Evolutionary conservation across 2,888 invertebrate genomes (phyloP).

Genomic region (Trimorus sp.): DNA sequence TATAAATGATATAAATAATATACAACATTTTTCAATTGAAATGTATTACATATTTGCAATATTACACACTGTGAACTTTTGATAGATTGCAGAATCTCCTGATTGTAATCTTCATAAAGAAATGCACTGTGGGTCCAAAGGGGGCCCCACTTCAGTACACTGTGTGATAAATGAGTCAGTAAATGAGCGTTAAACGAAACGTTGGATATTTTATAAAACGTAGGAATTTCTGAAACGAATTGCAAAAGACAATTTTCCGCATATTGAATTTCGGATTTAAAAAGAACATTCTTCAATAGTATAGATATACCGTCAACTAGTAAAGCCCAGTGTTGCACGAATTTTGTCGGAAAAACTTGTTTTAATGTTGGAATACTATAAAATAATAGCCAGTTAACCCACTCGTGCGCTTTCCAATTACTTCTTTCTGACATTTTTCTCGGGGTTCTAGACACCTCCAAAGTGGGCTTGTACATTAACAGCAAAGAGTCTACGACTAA

Average conservation of each 20-base stretch:
- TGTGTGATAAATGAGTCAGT: constrained; percentile 19
- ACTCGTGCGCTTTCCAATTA: constrained; percentile 55
- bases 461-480: constrained; percentile 30
- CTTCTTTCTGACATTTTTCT: constrained; percentile 36
- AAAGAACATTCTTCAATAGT: constrained; percentile 28
- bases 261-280: constrained; percentile 39
- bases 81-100: constrained; percentile 33
- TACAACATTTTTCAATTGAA: not conserved
- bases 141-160: constrained; percentile 36
- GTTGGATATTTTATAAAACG: constrained; percentile 28
- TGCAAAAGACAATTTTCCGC: constrained; percentile 34
- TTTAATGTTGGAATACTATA: constrained; percentile 55
- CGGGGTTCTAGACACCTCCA: constrained; percentile 46
- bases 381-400: constrained; percentile 46
- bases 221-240: constrained; percentile 42
- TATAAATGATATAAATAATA: constrained; percentile 8
- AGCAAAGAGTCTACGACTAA: constrained; percentile 33
- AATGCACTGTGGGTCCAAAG: constrained; percentile 60
- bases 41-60: constrained; percentile 40
- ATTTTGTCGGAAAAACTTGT: constrained; percentile 34
- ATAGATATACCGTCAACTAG: constrained; percentile 46
- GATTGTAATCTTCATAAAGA: constrained; percentile 54
- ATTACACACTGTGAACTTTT: constrained; percentile 56
- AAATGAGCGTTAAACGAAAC: constrained; percentile 40
- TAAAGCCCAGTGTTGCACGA: constrained; percentile 43